These are phyloP conservation scores for Engraulis encrasicolus DNA, from an alignment of 2,113 vertebrate species.

Conservation along the genomic window DNA sequence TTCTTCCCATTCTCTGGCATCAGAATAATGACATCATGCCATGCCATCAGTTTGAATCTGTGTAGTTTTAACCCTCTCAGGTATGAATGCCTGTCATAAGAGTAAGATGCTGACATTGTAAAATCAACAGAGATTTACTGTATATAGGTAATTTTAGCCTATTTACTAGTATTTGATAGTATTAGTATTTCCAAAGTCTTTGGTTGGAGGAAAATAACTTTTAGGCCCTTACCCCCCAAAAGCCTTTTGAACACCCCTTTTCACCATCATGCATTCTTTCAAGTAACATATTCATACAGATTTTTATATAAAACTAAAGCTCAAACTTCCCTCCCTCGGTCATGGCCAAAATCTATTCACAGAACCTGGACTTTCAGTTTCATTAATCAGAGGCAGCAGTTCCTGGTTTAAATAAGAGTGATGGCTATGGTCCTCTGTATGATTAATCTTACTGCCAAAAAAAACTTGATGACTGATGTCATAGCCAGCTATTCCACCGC, in stretches of 20 bases:
- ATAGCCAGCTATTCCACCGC: constrained; percentile 23
- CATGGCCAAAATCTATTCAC: neutral
- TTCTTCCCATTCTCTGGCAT: neutral
- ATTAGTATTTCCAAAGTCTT: too few species aligned
- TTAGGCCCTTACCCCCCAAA: too few species aligned
- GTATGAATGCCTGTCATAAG: too few species aligned
- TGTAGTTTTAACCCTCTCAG: too few species aligned
- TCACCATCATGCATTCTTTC: neutral
- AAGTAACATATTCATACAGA: neutral
- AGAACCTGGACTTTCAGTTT: neutral
- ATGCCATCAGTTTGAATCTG: too few species aligned
- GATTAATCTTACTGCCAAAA: neutral
- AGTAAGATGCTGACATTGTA: too few species aligned
- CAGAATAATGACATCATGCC: neutral
- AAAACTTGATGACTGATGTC: constrained; percentile 13
- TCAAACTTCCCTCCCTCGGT: neutral
- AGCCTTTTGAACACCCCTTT: too few species aligned
- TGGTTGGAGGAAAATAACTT: too few species aligned
- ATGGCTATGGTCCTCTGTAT: constrained; percentile 2
- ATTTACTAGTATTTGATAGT: too few species aligned
- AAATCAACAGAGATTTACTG: too few species aligned
- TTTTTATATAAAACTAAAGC: neutral
- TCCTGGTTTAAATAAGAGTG: neutral
- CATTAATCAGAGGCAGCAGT: neutral
- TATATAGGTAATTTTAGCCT: too few species aligned